Percentiles rank a stretch among this genome's conserved stretches.
Conservation (phyloP, 2,888 invertebrate species). For the Glyphotaelius pellucidus region DNA sequence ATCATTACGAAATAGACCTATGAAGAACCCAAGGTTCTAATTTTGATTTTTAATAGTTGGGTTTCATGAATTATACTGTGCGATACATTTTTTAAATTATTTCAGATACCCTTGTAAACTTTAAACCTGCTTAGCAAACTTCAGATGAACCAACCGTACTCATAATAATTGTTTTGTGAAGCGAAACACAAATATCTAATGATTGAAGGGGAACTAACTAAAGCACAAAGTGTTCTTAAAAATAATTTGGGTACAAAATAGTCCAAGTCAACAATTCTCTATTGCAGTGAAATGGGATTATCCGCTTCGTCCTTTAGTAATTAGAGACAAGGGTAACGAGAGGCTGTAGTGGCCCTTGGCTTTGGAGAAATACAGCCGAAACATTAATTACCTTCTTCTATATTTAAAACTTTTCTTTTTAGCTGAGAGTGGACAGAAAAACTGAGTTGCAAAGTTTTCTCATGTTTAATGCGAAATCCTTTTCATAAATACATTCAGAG, state of each 20-base stretch:
- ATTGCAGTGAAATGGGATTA: conserved; percentile 27
- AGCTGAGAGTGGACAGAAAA: conserved; percentile 48
- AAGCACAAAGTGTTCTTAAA: neutral
- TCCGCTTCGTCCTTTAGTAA: conserved; percentile 23
- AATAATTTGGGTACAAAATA: neutral
- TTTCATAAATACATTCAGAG: conserved; percentile 61
- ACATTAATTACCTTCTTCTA: conserved; percentile 60
- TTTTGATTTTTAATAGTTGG: no score
- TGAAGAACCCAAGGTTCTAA: no score
- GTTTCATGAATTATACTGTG: no score
- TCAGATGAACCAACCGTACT: neutral
- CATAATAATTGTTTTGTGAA: neutral
- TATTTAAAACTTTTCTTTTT: conserved; percentile 61
- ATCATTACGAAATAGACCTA: no score
- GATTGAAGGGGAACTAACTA: neutral
- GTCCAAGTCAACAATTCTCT: neutral
- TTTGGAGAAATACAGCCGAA: conserved; percentile 13
- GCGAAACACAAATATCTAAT: neutral
- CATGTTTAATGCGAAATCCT: conserved; percentile 59
- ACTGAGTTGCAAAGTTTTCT: conserved; percentile 59
- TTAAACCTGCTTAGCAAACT: neutral
- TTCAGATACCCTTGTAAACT: neutral
- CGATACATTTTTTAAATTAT: no score
- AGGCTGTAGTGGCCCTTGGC: conserved; percentile 28
- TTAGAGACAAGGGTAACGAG: conserved; percentile 25